These are phyloP conservation scores for Bombyx huttoni DNA, from an alignment of 2,888 invertebrate genomes.

Conservation along the genomic window DNA sequence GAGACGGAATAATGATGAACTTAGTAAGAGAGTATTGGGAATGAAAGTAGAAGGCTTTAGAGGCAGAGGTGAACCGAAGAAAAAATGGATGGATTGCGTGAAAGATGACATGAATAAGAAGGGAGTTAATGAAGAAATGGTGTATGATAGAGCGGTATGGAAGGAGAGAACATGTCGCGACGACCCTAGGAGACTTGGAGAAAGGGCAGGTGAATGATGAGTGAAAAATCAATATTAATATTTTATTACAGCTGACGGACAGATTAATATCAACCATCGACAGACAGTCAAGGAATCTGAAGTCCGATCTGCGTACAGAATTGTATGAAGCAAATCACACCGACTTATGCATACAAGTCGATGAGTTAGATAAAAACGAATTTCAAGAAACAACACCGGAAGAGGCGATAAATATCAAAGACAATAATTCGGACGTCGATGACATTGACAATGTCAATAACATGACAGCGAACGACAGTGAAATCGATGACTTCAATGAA, in stretches of 20 bases:
- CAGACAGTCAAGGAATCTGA: not conserved
- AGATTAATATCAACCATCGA: conserved; percentile 1
- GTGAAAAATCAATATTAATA: no score
- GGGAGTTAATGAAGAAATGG: no score
- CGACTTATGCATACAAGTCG: not conserved
- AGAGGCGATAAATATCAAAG: not conserved
- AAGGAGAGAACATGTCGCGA: no score
- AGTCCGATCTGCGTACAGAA: not conserved
- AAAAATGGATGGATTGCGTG: no score
- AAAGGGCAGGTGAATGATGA: no score
- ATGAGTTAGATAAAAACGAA: not conserved
- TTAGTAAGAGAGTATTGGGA: no score
- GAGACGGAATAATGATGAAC: no score
- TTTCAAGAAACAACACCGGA: not conserved
- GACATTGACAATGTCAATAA: not conserved
- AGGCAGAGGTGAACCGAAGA: no score
- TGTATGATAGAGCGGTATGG: no score
- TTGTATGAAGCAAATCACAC: not conserved
- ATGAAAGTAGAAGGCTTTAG: no score
- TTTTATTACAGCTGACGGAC: not conserved
- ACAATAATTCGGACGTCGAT: not conserved
- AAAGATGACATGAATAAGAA: no score
- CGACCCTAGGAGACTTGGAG: no score
- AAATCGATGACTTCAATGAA: not conserved
- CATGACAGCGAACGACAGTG: not conserved